These are phyloP conservation scores for Montipora efflorescens DNA, from an alignment of 64 coral and sea anemone species.

Conservation along the genomic window DNA sequence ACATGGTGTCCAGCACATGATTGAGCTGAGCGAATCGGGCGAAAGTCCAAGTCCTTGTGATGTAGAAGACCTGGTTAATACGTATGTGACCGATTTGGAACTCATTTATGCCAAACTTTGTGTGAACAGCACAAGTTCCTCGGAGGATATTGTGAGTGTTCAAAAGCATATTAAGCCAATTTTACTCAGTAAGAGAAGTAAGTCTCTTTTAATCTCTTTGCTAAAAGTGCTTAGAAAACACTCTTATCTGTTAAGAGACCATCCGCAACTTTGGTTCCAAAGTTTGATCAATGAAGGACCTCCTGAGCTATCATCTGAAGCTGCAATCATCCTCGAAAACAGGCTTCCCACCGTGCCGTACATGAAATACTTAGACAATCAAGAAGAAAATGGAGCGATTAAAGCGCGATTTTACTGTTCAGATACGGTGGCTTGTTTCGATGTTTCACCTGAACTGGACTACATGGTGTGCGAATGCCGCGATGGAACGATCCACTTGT, in stretches of 20 bases:
- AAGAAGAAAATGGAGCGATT: not conserved
- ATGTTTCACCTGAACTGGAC: too few relatives aligned
- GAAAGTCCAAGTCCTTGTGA: too few relatives aligned
- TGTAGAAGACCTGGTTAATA: not conserved
- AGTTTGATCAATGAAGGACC: not conserved
- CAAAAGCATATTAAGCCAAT: not conserved
- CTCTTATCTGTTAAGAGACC: not conserved
- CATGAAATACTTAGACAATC: not conserved
- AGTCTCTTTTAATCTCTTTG: not conserved
- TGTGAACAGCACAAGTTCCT: not conserved
- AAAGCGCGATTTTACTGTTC: too few relatives aligned
- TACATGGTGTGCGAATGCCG: too few relatives aligned
- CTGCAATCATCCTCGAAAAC: not conserved
- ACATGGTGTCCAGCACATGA: slow-evolving; percentile 5
- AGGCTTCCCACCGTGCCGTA: not conserved
- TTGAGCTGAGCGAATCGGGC: not conserved
- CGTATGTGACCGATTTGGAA: not conserved
- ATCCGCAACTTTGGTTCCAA: slow-evolving; percentile 5
- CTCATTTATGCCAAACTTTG: slow-evolving; percentile 32
- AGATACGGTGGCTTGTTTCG: too few relatives aligned
- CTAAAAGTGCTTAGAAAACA: slow-evolving; percentile 6
- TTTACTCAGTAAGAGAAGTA: not conserved
- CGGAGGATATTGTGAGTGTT: not conserved
- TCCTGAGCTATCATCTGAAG: not conserved
- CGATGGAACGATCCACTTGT: too few relatives aligned